Evolutionary conservation across 1,140 invertebrate species (phyloP).

Genomic region (Wiebesia pumilae): DNA sequence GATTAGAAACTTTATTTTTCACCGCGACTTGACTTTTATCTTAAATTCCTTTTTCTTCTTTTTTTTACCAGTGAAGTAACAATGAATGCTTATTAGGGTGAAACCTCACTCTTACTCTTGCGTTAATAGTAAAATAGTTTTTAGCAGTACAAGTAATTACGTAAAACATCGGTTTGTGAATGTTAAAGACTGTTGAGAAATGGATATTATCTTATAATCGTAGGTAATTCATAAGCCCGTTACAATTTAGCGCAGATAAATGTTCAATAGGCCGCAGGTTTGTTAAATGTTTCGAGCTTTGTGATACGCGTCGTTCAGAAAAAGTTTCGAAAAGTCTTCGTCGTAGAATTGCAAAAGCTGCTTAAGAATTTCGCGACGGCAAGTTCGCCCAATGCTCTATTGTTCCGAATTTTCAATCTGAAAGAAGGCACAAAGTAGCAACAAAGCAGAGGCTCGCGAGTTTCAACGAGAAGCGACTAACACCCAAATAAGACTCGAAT

Average conservation of each 20-base stretch:
- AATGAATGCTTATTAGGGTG: background rate
- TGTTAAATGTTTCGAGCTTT: background rate
- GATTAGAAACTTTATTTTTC: slow-evolving; percentile 42
- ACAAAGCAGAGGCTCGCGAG: background rate
- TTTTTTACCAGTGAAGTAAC: background rate
- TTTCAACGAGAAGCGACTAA: background rate
- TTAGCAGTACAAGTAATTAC: background rate
- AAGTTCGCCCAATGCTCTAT: background rate
- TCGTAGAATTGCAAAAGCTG: too few species aligned
- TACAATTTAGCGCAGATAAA: background rate
- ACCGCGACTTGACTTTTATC: background rate
- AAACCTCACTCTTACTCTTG: background rate
- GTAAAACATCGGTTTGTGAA: background rate
- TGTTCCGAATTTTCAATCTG: background rate
- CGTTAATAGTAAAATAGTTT: background rate
- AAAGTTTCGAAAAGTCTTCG: background rate
- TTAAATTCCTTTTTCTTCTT: background rate
- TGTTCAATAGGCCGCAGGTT: background rate
- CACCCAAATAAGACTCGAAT: background rate
- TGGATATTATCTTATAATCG: background rate
- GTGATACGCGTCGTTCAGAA: background rate
- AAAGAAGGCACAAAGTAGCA: background rate
- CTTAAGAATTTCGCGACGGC: background rate
- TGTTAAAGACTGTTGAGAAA: background rate
- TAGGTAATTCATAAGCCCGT: background rate